These are phyloP conservation scores for Austrofundulus limnaeus DNA, from an alignment of 2,113 vertebrate species.

Conservation along the genomic window DNA sequence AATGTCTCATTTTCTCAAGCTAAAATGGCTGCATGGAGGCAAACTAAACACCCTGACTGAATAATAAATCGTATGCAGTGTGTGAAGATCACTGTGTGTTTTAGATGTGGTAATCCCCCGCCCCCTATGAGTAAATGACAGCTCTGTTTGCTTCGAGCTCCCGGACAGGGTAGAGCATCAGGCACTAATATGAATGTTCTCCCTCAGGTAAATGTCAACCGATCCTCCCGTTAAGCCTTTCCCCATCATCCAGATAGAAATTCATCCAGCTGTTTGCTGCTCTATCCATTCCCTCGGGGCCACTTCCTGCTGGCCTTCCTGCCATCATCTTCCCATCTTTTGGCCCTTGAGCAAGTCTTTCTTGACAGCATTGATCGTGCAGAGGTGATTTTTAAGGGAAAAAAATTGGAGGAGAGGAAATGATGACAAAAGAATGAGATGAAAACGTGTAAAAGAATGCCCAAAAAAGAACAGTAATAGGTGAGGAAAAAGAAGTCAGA, in stretches of 20 bases:
- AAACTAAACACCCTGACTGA: conserved; percentile 62
- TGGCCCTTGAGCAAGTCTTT: conserved; percentile 19
- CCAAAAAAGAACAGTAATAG: conserved; percentile 4
- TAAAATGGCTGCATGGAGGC: conserved; percentile 47
- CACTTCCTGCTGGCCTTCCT: conserved; percentile 34
- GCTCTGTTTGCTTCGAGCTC: conserved; percentile 75
- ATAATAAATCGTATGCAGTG: conserved; percentile 64
- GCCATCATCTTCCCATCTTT: conserved; percentile 20
- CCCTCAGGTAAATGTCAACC: conserved; percentile 80
- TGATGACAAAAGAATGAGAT: conserved; percentile 19
- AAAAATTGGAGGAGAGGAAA: conserved; percentile 12
- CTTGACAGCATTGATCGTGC: conserved; percentile 28
- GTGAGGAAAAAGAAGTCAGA: conserved; percentile 2
- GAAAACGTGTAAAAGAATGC: conserved; percentile 16
- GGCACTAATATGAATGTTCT: conserved; percentile 70
- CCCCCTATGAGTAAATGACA: conserved; percentile 76
- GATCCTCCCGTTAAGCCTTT: conserved; percentile 56
- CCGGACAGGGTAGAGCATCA: conserved; percentile 47
- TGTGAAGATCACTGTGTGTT: conserved; percentile 62
- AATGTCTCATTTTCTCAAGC: conserved; percentile 45
- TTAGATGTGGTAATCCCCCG: conserved; percentile 64
- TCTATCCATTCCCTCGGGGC: conserved; percentile 26
- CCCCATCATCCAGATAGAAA: conserved; percentile 17
- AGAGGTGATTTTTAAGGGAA: not conserved
- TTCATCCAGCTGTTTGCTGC: conserved; percentile 38